Evolutionary conservation across 1,140 invertebrate species (phyloP).

Genomic region (Bombus confusus): DNA sequence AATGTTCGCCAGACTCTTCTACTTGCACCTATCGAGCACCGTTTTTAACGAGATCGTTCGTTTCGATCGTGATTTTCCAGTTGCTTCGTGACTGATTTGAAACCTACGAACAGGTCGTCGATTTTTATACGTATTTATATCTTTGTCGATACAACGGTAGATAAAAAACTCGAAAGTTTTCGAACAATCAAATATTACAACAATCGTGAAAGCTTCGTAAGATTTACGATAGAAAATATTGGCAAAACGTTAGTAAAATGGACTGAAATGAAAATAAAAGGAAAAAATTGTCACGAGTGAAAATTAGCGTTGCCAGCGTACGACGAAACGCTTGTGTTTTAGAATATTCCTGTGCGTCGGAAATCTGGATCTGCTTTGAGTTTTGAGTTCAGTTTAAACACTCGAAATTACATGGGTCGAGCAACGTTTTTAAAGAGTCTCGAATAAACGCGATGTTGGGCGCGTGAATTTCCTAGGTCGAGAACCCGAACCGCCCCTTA

Average conservation of each 20-base stretch:
- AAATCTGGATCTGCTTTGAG: neutral
- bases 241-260: too few species aligned
- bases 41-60: conserved; percentile 41
- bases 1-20: neutral
- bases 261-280: neutral
- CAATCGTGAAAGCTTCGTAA: too few species aligned
- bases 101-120: neutral
- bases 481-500: neutral
- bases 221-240: too few species aligned
- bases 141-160: neutral
- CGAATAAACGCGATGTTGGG: neutral
- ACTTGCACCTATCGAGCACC: conserved; percentile 26
- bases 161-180: too few species aligned
- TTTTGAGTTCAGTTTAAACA: conserved; percentile 6
- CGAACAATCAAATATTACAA: too few species aligned
- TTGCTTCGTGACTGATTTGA: neutral
- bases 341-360: neutral
- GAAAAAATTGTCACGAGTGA: neutral
- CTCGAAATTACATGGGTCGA: conserved; percentile 3
- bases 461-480: conserved; percentile 1
- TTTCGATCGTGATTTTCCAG: too few species aligned
- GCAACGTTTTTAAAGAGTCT: neutral
- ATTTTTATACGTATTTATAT: neutral
- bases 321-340: neutral
- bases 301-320: neutral